Base-by-base conservation (phyloP, 2,113 vertebrate genomes). In the Sinocyclocheilus maitianheensis region DNA sequence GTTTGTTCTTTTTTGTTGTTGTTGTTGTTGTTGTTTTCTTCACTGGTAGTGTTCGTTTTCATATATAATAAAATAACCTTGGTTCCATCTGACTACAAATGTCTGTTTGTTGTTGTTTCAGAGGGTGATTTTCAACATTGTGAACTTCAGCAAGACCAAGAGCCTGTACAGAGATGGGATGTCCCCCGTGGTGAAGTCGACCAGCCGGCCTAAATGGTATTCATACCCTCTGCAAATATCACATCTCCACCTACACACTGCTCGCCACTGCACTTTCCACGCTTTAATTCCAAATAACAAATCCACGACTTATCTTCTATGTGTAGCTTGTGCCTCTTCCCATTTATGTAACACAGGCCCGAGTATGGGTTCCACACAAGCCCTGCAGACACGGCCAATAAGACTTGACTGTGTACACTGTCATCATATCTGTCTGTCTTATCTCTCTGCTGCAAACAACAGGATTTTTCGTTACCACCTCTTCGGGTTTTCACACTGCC, bases 91-190 rank as follows among this genome's bases (percentile, higher is more conserved):
- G 9, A 22, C 34, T 24, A 24, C 22, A 48, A 58, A 9, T 53
- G 5, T 80, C 77, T 40, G 77, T 24, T 79, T 55, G 10, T 34
- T 90, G 91, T 83, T 93, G 71, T 95, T 95, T 84, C 93, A 99
- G 98, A 97, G 98, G 87, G 96, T 99, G 30, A 99, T 99, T 93
- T 99, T 99, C 93, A 99, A 99, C 80, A 95, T 99, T 1, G 98
- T 99, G 89, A 99, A 99, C 96, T 99, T 99, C 94, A 99, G 97
- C 89, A 99, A 99, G 95, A 99, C 98, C 84, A 99, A 99, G 94
- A 99, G 98, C 91, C 96, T 99, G 84, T 99, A 99, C 58, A 95
- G 98, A 94, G 97, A 99, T 90, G 98, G 98, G 48, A 99, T 99
- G 98, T 95, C 97, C 83, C 98, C 97, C 11, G 95, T 99, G 90